Percentiles rank a stretch among this genome's conserved stretches.
These are phyloP conservation scores for Pogona vitticeps DNA, from an alignment of 2,113 vertebrate species.

Conservation along the genomic window DNA sequence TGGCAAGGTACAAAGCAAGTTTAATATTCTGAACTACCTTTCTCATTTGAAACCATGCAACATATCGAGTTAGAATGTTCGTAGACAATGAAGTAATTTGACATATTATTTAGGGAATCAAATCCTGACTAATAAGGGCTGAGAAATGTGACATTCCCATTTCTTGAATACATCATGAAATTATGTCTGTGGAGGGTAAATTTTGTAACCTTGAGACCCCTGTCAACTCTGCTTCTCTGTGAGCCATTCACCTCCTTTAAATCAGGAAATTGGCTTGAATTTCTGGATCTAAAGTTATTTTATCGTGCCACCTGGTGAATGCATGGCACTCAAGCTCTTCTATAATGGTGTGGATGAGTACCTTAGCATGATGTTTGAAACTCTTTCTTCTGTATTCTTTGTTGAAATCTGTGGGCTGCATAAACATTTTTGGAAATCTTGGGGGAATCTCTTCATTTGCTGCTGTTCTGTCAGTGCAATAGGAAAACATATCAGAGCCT, in stretches of 20 bases:
- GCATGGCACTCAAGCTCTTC: background rate
- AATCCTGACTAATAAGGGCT: background rate
- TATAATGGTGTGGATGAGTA: background rate
- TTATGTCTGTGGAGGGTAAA: background rate
- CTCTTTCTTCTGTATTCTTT: background rate
- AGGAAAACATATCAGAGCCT: background rate
- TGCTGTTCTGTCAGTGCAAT: too few species aligned
- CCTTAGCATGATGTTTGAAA: conserved; percentile 2
- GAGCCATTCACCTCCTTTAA: background rate
- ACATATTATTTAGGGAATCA: background rate
- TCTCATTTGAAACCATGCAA: background rate
- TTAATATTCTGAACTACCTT: background rate
- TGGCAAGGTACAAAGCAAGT: background rate
- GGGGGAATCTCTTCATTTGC: background rate
- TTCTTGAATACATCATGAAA: background rate
- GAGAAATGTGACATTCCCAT: too few species aligned
- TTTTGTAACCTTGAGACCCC: background rate
- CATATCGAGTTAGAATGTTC: background rate
- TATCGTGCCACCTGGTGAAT: background rate
- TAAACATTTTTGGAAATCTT: background rate
- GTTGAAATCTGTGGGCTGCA: background rate
- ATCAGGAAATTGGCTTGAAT: background rate
- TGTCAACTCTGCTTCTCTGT: background rate
- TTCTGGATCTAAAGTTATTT: background rate
- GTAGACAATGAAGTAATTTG: background rate